A percentile compares a stretch with the other conserved stretches of the same genome.
phyloP scores from a whole-genome alignment of 92 coral and sea anemone species.

The Bergia puertoricense region DNA sequence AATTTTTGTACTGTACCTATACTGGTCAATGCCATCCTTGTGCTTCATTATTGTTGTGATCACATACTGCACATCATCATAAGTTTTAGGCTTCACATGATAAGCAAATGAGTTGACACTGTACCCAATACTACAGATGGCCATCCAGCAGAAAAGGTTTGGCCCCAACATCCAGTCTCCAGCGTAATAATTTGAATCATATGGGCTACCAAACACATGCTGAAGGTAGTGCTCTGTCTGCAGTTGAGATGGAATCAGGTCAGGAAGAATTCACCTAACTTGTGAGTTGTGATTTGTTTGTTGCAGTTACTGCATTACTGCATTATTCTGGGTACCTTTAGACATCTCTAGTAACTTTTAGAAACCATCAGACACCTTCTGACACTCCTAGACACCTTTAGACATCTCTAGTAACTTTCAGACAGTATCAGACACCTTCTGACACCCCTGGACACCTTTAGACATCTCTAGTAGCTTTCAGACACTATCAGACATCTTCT shows the following conservation, averaged over 20 bases:
- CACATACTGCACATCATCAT: conserved; percentile 63
- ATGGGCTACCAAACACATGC: conserved; percentile 80
- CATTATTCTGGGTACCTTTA: background rate
- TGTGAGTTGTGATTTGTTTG: background rate
- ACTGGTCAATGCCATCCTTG: conserved; percentile 61
- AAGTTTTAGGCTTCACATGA: conserved; percentile 63
- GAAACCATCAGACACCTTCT: no score
- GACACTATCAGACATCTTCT: no score
- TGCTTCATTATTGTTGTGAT: conserved; percentile 63
- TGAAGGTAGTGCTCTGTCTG: conserved; percentile 84
- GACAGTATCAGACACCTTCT: no score
- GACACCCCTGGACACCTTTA: no score
- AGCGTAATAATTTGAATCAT: conserved; percentile 82
- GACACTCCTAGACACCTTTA: no score
- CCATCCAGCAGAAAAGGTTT: conserved; percentile 91
- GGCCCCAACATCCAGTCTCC: conserved; percentile 98
- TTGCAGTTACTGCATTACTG: background rate
- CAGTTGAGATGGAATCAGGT: background rate
- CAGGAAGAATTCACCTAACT: background rate
- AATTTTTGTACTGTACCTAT: conserved; percentile 57
- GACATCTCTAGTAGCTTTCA: no score
- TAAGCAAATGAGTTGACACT: conserved; percentile 59
- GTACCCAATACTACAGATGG: conserved; percentile 63
- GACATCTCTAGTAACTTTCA: no score
- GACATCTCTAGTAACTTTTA: background rate